Base-by-base conservation (phyloP, 2,113 vertebrate genomes). In the Microcebus lehilahytsara region DNA sequence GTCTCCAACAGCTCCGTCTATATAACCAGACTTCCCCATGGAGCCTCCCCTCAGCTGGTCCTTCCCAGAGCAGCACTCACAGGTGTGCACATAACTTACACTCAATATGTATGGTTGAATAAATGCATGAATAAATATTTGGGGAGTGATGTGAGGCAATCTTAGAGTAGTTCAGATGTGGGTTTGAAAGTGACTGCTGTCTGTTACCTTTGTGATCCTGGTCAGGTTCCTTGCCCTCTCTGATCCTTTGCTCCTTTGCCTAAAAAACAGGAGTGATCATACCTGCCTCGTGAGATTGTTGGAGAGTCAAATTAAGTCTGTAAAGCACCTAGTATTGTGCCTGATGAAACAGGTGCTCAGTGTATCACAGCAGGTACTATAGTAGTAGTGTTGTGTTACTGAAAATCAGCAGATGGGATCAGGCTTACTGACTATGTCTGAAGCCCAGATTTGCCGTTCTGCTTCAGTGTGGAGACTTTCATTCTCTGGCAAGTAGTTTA, bases 1-100 rank as follows among this genome's bases (percentile, higher is more conserved):
- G 99, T 69, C 98, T 99, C 69, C 99, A 99, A 89, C 98, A 99
- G 56, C 99, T 99, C 77, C 99, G 99, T 7, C 99, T 99, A 27
- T 99, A 99, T 95, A 99, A 99, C 95, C 99, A 98, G 56, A 98
- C 98, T 0, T 97, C 99, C 9, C 96, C 97, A 69, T 99, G 99
- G 99, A 98, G 87, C 22, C 75, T 98, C 4, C 97, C 98, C 74
- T 75, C 90, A 2, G 95, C 92, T 0, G 53, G 49, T 0, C 58
- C 98, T 37, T 77, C 97, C 19, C 98, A 94, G 7, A 98, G 97
- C 94, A 95, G 69, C 71, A 85, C 92, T 80, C 96, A 98, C 2
- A 98, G 98, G 98, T 99, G 27, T 9, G 97, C 53, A 1, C 40
- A 8, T 53, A 30, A 0, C 30, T 6, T 2, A 6, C 2, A 0